A percentile compares a stretch with the other conserved stretches of the same genome.
phyloP scores from a whole-genome alignment of 2,797 vertebrate genomes.

The Florisuga fusca region DNA sequence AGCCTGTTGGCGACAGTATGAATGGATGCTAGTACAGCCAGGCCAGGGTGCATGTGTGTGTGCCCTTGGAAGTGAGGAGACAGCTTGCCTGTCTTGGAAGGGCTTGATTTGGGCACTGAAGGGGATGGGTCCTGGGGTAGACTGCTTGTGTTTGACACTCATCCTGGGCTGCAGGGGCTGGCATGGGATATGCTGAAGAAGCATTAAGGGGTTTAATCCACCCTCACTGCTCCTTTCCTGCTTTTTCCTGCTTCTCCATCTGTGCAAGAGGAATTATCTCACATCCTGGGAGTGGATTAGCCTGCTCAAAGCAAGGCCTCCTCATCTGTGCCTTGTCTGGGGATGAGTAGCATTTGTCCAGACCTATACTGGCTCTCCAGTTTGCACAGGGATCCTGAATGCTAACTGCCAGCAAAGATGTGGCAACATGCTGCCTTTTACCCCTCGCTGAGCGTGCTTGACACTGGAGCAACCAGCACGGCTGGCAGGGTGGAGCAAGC shows the following conservation, averaged over 20 bases:
- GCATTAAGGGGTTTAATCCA: slow-evolving; percentile 2
- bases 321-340: background rate
- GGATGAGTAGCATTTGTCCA: background rate
- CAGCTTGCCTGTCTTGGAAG: background rate
- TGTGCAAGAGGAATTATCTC: slow-evolving; percentile 8
- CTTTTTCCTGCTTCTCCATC: slow-evolving; percentile 30
- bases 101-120: background rate
- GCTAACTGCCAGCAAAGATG: background rate
- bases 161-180: background rate
- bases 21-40: slow-evolving; percentile 53
- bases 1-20: slow-evolving; percentile 63
- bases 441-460: accelerated
- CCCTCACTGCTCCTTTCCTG: background rate
- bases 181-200: background rate
- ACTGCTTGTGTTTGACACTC: background rate
- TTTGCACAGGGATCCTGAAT: background rate
- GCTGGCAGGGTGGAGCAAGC: background rate
- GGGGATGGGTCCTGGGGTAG: background rate
- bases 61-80: background rate
- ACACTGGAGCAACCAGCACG: background rate
- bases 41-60: background rate
- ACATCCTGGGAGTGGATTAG: slow-evolving; percentile 23
- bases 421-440: background rate
- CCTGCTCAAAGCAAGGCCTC: background rate
- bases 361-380: background rate